These are phyloP conservation scores for Drosophila hydei DNA, from an alignment of 1,140 invertebrate genomes.

Conservation along the genomic window DNA sequence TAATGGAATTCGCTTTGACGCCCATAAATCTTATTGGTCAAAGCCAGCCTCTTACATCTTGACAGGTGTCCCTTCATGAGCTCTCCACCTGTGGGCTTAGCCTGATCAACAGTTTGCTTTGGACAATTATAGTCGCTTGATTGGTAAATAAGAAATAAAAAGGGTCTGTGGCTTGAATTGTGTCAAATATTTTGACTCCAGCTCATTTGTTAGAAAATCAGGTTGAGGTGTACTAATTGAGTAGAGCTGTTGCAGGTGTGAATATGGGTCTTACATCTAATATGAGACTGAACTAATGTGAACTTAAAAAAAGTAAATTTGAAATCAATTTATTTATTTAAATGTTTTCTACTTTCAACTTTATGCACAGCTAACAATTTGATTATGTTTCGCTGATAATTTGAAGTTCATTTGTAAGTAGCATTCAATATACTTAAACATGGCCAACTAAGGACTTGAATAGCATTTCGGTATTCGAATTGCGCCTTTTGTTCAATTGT, in stretches of 20 bases:
- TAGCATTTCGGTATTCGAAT: slow-evolving; percentile 32
- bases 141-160: slow-evolving; percentile 40
- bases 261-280: background rate
- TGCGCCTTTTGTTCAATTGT: slow-evolving; percentile 71
- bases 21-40: slow-evolving; percentile 72
- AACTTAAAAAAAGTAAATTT: no score
- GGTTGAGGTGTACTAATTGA: background rate
- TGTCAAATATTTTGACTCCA: slow-evolving; percentile 43
- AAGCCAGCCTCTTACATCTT: slow-evolving; percentile 37
- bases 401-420: slow-evolving; percentile 64
- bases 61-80: slow-evolving; percentile 55
- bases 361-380: no score
- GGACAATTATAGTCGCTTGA: slow-evolving; percentile 63
- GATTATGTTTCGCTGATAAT: slow-evolving; percentile 11
- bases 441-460: slow-evolving; percentile 28
- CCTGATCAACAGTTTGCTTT: slow-evolving; percentile 76
- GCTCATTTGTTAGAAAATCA: slow-evolving; percentile 7
- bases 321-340: no score
- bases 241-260: background rate
- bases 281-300: background rate
- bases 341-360: no score
- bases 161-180: slow-evolving; percentile 44
- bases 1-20: slow-evolving; percentile 75
- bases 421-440: slow-evolving; percentile 51
- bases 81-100: slow-evolving; percentile 36